Base-by-base conservation (phyloP, 2,113 vertebrate species). In the Apodemus speciosus region DNA sequence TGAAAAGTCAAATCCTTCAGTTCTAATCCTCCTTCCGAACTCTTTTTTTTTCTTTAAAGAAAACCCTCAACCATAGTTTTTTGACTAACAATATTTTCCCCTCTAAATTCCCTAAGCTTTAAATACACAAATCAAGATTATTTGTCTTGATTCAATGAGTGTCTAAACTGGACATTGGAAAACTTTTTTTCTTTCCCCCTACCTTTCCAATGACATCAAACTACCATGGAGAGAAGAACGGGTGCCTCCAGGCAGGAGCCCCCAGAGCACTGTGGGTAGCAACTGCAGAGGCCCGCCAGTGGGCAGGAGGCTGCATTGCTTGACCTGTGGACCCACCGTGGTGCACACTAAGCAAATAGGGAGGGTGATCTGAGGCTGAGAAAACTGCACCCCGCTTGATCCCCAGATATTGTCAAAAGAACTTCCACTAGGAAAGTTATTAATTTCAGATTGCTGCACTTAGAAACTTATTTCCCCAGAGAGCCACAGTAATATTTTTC, bases 381-480 rank as follows among this genome's bases (percentile, higher is more conserved):
- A 93, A 96, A 95, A 96, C 2, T 94, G 71, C 6, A 75, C 80
- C 51, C 89, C 46, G 94, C 93, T 95, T 94, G 90, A 91, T 94
- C 89, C 85, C 4, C 77, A 94, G 91, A 92, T 95, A 95, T 90
- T 95, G 95, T 96, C 94, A 85, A 92, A 89, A 97, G 87, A 93
- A 72, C 95, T 96, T 96, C 96, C 96, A 96, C 66, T 76, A 84
- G 90, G 93, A 96, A 95, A 91, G 95, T 96, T 97, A 97, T 96
- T 96, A 89, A 96, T 96, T 95, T 97, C 93, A 90, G 66, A 95
- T 88, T 94, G 94, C 91, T 68, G 66, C 85, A 90, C 91, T 96
- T 97, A 96, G 69, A 96, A 96, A 94, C 88, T 96, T 95, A 97
- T 96, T 96, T 97, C 96, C 94, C 94, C 81, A 66, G 80, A 90